These are phyloP conservation scores for Monomorium pharaonis DNA, from an alignment of 1,140 invertebrate species.

Conservation along the genomic window DNA sequence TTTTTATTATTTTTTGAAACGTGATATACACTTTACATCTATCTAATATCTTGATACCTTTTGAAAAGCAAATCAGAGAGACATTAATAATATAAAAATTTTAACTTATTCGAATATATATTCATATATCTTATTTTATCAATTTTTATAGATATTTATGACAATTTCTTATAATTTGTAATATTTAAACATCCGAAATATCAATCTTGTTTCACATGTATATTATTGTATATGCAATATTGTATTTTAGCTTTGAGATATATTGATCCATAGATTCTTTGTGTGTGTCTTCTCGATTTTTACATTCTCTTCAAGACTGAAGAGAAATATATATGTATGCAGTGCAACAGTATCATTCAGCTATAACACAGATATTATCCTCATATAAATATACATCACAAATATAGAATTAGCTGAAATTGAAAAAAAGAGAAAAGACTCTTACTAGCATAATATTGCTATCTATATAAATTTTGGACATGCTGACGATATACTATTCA, in stretches of 20 bases:
- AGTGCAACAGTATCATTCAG: conserved; percentile 38
- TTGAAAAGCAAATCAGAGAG: neutral
- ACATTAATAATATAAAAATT: neutral
- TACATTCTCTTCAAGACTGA: conserved; percentile 28
- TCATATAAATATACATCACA: conserved; percentile 38
- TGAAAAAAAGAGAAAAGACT: neutral
- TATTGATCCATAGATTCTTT: conserved; percentile 6
- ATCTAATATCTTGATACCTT: conserved; percentile 19
- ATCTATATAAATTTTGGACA: conserved; percentile 2
- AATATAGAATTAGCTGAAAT: conserved; percentile 9
- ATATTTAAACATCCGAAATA: conserved; percentile 26
- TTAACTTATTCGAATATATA: conserved; percentile 16
- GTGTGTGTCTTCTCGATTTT: conserved; percentile 14
- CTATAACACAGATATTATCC: conserved; percentile 18
- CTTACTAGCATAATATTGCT: conserved; percentile 21
- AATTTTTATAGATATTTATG: conserved; percentile 14
- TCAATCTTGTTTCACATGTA: conserved; percentile 20
- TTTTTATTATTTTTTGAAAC: conserved; percentile 9
- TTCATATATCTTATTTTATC: neutral
- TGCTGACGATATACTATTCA: neutral
- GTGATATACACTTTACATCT: too few relatives aligned
- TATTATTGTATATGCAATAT: neutral
- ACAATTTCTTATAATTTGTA: conserved; percentile 20
- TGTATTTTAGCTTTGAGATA: conserved; percentile 22
- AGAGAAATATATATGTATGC: conserved; percentile 10